Conservation (phyloP, 2,797 vertebrate genomes). For the Pterois miles region DNA sequence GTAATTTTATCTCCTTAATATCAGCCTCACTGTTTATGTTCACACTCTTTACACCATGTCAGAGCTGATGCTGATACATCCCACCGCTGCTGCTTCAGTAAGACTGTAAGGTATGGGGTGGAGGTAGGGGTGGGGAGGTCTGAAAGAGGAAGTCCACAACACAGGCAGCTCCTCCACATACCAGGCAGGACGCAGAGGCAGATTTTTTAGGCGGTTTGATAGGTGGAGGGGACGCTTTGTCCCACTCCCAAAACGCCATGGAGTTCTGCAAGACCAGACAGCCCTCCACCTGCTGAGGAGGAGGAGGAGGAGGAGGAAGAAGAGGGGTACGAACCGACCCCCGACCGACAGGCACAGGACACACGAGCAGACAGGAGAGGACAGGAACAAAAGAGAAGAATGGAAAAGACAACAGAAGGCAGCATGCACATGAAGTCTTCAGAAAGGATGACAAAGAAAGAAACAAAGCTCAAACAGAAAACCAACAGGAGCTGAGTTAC, state of each 20-base stretch:
- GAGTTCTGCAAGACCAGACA: conserved; percentile 90
- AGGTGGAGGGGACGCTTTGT: conserved; percentile 87
- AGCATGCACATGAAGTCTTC: conserved; percentile 70
- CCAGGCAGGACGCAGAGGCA: conserved; percentile 94
- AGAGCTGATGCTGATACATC: neutral
- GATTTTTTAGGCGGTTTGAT: conserved; percentile 94
- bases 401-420: conserved; percentile 45
- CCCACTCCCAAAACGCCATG: conserved; percentile 96
- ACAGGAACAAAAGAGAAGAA: conserved; percentile 47
- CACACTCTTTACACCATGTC: no score
- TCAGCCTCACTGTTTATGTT: neutral
- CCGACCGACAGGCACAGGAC: conserved; percentile 25
- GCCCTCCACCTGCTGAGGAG: conserved; percentile 86
- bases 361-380: conserved; percentile 19
- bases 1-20: neutral
- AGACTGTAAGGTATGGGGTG: conserved; percentile 7
- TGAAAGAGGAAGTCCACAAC: conserved; percentile 35
- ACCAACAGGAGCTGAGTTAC: neutral
- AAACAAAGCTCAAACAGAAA: neutral
- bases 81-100: neutral
- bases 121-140: neutral
- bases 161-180: conserved; percentile 84
- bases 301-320: conserved; percentile 38
- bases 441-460: conserved; percentile 47
- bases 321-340: conserved; percentile 40